These are phyloP conservation scores for Hemithea aestivaria DNA, from an alignment of 2,888 invertebrate genomes.

Conservation along the genomic window DNA sequence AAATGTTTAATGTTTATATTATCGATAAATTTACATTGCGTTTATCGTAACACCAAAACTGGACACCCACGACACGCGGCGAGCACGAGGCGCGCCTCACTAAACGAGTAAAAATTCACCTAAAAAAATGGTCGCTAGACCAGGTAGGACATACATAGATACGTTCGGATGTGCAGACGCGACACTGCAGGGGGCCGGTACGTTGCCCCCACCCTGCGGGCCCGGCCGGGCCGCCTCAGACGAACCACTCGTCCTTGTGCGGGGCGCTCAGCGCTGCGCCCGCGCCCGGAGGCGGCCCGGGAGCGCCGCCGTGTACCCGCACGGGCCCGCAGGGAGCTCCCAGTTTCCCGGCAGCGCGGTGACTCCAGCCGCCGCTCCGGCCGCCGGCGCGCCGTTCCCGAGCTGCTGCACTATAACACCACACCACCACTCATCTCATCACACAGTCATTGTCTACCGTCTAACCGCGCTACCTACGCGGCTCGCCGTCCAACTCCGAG, in stretches of 20 bases:
- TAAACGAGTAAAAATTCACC: constrained; percentile 74
- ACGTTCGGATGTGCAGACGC: constrained; percentile 30
- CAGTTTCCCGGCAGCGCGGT: constrained; percentile 92
- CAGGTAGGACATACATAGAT: constrained; percentile 60
- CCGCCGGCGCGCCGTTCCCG: constrained; percentile 79
- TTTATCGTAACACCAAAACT: constrained; percentile 70
- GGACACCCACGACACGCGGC: constrained; percentile 56
- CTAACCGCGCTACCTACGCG: constrained; percentile 5
- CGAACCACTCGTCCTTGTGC: constrained; percentile 96
- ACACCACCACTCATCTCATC: constrained; percentile 24
- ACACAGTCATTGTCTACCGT: no score
- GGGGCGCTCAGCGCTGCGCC: constrained; percentile 92
- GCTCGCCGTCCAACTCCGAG: constrained; percentile 8
- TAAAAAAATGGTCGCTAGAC: constrained; percentile 70
- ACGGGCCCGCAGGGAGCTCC: constrained; percentile 94
- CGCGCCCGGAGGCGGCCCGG: constrained; percentile 97
- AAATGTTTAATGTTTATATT: constrained; percentile 75
- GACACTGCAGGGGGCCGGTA: constrained; percentile 52
- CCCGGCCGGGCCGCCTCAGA: constrained; percentile 78
- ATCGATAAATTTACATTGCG: constrained; percentile 75
- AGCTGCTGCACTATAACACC: constrained; percentile 84
- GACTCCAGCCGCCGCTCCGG: constrained; percentile 66
- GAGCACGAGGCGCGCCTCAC: constrained; percentile 72
- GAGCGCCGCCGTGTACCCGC: constrained; percentile 83
- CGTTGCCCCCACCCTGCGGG: constrained; percentile 66